A percentile compares a stretch with the other conserved stretches of the same genome.
Conservation (phyloP, 2,797 vertebrate genomes). For the Menidia menidia region DNA sequence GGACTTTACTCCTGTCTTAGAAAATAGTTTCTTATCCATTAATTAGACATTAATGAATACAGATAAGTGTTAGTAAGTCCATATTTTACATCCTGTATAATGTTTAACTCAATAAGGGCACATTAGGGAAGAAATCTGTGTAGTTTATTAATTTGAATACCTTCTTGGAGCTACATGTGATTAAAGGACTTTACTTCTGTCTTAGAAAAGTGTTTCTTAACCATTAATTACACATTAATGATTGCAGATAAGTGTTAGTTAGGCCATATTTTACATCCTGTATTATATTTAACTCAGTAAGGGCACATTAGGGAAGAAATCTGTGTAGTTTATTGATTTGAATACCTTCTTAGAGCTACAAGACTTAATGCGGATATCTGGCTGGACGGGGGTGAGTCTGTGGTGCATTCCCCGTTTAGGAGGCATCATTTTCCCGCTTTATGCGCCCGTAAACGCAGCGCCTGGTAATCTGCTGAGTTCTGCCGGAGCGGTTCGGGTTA, state of each 20-base stretch:
- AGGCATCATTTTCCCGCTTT: conserved; percentile 28
- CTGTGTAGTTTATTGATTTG: conserved; percentile 28
- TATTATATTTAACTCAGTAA: background rate
- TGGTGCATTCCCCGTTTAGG: conserved; percentile 58
- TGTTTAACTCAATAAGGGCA: background rate
- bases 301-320: conserved; percentile 4
- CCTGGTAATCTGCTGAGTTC: conserved; percentile 51
- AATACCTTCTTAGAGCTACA: conserved; percentile 30
- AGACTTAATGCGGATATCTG: conserved; percentile 14
- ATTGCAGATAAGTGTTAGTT: too few species aligned
- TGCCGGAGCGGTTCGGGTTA: conserved; percentile 46
- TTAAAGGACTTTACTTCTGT: too few species aligned
- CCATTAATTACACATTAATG: too few species aligned
- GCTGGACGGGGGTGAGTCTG: conserved; percentile 16
- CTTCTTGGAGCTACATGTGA: conserved; percentile 23
- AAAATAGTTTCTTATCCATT: too few species aligned
- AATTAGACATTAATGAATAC: background rate
- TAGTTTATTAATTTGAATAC: conserved; percentile 34
- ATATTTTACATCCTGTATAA: background rate
- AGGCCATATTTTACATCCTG: too few species aligned
- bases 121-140: conserved; percentile 6
- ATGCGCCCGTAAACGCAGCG: conserved; percentile 40
- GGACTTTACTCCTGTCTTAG: too few species aligned
- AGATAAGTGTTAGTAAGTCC: background rate
- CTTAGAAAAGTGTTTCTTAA: too few species aligned